These are phyloP conservation scores for Leptinotarsa tumamoca DNA, from an alignment of 2,888 invertebrate genomes.

Conservation along the genomic window DNA sequence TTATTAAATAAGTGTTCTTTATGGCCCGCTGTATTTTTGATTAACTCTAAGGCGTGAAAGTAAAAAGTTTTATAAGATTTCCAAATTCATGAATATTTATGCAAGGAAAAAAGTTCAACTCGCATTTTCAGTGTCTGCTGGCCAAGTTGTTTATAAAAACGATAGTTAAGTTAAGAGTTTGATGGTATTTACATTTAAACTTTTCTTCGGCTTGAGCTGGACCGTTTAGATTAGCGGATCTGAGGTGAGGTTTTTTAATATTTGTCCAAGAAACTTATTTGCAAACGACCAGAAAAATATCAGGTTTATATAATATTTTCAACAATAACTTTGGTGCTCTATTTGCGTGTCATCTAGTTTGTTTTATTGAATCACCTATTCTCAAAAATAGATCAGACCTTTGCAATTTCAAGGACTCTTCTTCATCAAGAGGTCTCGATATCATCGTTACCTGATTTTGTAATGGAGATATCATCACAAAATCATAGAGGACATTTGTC, in stretches of 20 bases:
- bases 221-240: background rate
- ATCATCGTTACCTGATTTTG: no score
- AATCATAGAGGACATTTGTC: no score
- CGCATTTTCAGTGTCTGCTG: slow-evolving; percentile 3
- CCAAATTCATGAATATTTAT: slow-evolving; percentile 36
- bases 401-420: no score
- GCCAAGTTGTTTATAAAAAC: slow-evolving; percentile 15
- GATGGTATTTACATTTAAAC: background rate
- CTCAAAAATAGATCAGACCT: no score
- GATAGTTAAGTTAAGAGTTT: slow-evolving; percentile 20
- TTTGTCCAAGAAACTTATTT: no score
- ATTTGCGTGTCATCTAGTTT: no score
- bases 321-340: no score
- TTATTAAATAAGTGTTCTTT: slow-evolving; percentile 37
- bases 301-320: no score
- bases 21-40: slow-evolving; percentile 35
- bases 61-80: slow-evolving; percentile 36
- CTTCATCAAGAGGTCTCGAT: no score
- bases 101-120: slow-evolving; percentile 17
- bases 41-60: slow-evolving; percentile 32
- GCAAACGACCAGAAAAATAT: no score
- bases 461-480: no score
- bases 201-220: background rate
- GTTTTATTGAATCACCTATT: no score
- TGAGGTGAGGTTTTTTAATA: background rate